These are phyloP conservation scores for Crotophaga sulcirostris DNA, from an alignment of 2,113 vertebrate genomes.

Conservation along the genomic window DNA sequence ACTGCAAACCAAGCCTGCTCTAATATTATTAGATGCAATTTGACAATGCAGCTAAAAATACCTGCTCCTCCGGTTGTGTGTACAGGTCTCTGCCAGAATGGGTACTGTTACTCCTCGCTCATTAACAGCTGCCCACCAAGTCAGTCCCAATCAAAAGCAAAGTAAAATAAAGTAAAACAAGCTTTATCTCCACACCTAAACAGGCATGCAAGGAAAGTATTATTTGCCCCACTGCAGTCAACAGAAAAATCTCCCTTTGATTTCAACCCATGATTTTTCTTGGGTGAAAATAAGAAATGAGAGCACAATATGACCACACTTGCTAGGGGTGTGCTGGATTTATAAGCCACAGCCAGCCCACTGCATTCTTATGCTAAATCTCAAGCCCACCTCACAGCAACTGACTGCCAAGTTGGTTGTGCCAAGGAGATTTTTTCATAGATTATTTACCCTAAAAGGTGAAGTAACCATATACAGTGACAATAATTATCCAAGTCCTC, in stretches of 20 bases:
- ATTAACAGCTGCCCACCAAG: not conserved
- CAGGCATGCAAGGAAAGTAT: not conserved
- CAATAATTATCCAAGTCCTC: not conserved
- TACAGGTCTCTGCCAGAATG: not conserved
- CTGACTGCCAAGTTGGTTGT: not conserved
- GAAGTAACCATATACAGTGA: not conserved
- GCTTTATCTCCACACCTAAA: not conserved
- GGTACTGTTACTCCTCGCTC: not conserved
- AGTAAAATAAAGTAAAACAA: not conserved
- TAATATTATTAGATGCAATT: not conserved
- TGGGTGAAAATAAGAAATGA: not conserved
- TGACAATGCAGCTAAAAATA: constrained; percentile 48
- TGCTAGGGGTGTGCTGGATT: not conserved
- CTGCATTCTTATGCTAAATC: not conserved
- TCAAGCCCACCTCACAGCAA: constrained; percentile 10
- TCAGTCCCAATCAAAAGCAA: not conserved
- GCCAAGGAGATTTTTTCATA: not conserved
- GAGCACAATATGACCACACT: not conserved
- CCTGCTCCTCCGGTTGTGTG: not conserved
- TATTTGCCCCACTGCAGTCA: not conserved
- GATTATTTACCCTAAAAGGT: constrained; percentile 1
- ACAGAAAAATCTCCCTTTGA: not conserved
- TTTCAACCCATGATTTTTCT: not conserved
- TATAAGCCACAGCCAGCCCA: not conserved
- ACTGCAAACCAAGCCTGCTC: not conserved